Percentiles rank a stretch among this genome's conserved stretches.
Conservation (phyloP, 2,113 vertebrate species). For the Martes martes region DNA sequence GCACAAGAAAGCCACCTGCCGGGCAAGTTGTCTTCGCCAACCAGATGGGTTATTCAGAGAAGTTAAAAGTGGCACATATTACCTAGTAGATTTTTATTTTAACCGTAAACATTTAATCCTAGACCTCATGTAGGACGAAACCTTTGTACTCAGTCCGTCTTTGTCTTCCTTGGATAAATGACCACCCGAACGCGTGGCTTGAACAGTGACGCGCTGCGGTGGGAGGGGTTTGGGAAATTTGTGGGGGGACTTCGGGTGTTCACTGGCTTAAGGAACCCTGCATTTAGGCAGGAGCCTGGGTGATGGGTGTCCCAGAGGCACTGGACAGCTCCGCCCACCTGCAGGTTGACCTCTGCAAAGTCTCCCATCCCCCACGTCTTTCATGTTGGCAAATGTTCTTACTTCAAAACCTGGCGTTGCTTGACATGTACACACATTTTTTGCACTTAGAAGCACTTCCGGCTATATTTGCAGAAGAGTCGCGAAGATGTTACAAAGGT, state of each 20-base stretch:
- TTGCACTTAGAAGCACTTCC: background rate
- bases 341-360: background rate
- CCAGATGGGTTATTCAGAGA: background rate
- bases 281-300: background rate
- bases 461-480: background rate
- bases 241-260: background rate
- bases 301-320: background rate
- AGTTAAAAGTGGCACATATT: background rate
- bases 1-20: background rate
- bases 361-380: accelerated
- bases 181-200: background rate
- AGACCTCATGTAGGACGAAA: background rate
- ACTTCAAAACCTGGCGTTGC: too few species aligned
- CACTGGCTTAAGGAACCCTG: background rate
- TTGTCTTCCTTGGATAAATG: background rate
- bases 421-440: accelerated
- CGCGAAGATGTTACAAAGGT: background rate
- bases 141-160: too few species aligned
- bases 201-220: background rate
- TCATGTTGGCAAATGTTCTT: accelerated
- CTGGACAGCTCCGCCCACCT: background rate
- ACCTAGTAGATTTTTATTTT: background rate
- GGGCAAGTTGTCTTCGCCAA: background rate
- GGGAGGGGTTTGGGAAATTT: too few species aligned
- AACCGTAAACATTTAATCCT: background rate